Evolutionary conservation across 2,797 vertebrate species (phyloP).

Genomic region (Coracias cyanogaster): DNA sequence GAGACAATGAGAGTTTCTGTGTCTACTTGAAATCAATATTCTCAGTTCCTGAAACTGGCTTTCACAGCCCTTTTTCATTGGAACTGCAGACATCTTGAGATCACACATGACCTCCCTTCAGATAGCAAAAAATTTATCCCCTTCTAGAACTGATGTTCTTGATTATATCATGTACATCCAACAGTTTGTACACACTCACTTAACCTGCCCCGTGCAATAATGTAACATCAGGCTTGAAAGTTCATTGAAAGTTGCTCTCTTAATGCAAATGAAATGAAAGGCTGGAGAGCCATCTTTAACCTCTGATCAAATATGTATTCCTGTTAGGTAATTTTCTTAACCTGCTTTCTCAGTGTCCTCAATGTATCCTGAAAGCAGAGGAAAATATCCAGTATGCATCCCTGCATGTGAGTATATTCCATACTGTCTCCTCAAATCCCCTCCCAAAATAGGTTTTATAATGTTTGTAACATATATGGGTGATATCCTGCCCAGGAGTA

Average conservation of each 20-base stretch:
- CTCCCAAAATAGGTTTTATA: not conserved
- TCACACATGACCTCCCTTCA: not conserved
- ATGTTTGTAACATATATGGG: not conserved
- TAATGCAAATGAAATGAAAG: not conserved
- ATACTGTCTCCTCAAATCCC: not conserved
- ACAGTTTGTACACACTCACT: not conserved
- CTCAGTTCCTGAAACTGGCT: not conserved
- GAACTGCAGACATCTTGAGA: not conserved
- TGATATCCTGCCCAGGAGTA: not conserved
- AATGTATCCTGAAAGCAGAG: not conserved
- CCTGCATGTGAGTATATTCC: not conserved
- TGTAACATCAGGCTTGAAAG: not conserved
- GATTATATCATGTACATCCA: not conserved
- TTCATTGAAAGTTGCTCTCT: not conserved
- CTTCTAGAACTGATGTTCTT: not conserved
- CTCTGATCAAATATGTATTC: not conserved
- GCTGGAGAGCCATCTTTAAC: not conserved
- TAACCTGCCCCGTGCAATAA: not conserved
- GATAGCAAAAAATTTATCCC: not conserved
- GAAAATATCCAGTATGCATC: not conserved
- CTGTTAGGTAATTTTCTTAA: not conserved
- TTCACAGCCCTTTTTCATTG: not conserved
- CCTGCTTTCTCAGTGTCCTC: not conserved
- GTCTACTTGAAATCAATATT: not conserved
- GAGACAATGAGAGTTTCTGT: not conserved